Conservation (phyloP, 2,888 invertebrate genomes). For the Meta bourneti region DNA sequence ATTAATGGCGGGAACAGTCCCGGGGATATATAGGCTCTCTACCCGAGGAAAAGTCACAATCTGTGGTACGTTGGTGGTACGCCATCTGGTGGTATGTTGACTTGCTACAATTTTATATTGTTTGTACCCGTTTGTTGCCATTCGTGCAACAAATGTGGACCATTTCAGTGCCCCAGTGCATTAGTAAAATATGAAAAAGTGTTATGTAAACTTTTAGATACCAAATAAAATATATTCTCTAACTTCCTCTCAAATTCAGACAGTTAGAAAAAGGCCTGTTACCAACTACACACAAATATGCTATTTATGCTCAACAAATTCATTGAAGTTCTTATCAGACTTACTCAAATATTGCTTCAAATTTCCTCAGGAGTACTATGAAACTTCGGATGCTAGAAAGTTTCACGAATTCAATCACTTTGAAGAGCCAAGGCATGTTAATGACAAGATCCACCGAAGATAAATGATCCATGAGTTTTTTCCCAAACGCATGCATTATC, state of each 20-base stretch:
- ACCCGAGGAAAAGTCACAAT: no score
- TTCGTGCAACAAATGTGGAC: neutral
- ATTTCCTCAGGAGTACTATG: constrained; percentile 1
- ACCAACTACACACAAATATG: no score
- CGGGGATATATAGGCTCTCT: no score
- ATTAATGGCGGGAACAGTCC: no score
- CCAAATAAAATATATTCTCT: neutral
- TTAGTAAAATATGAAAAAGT: neutral
- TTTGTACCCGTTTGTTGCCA: no score
- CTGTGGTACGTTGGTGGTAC: no score
- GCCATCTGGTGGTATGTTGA: no score
- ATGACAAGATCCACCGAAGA: constrained; percentile 10
- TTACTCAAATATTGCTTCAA: constrained; percentile 63
- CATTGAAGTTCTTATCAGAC: neutral
- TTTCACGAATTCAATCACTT: constrained; percentile 15
- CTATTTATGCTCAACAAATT: no score
- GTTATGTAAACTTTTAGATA: neutral
- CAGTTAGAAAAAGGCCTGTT: neutral
- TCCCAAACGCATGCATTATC: neutral
- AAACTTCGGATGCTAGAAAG: constrained; percentile 17
- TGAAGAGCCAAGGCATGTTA: constrained; percentile 27
- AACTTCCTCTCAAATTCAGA: neutral
- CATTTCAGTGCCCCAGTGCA: neutral
- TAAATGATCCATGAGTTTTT: constrained; percentile 27
- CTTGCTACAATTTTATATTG: no score